Conservation (phyloP, 2,113 vertebrate genomes). For the Nettapus auritus region DNA sequence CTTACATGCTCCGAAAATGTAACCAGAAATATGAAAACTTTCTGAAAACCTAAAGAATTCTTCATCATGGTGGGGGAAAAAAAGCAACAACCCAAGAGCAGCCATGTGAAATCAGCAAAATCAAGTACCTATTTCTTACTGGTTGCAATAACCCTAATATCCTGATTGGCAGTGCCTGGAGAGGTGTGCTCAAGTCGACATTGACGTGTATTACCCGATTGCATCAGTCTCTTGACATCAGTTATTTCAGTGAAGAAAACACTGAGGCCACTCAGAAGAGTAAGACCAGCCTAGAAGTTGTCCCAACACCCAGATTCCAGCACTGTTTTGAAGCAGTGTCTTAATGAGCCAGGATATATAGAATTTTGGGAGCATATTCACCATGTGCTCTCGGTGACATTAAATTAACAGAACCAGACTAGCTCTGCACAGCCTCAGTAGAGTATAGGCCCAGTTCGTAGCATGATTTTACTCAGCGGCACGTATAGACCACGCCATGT, state of each 20-base stretch:
- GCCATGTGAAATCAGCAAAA: neutral
- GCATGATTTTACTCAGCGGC: neutral
- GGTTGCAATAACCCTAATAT: neutral
- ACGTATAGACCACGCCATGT: accelerated
- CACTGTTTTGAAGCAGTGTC: neutral
- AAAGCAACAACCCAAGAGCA: neutral
- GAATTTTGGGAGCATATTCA: neutral
- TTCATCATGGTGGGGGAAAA: neutral
- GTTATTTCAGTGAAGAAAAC: neutral
- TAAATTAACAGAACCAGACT: neutral
- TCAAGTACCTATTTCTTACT: neutral
- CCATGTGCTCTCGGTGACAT: neutral
- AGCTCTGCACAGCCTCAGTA: neutral
- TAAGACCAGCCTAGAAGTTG: neutral
- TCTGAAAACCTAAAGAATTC: neutral
- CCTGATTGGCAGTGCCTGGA: neutral
- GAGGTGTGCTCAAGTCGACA: neutral
- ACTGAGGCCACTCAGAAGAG: neutral
- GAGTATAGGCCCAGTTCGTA: neutral
- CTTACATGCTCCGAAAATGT: neutral
- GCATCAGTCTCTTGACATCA: neutral
- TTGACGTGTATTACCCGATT: neutral
- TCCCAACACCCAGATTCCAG: neutral
- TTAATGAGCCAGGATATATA: neutral
- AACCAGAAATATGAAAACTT: neutral